Conservation (phyloP, 2,113 vertebrate species). For the Taurulus bubalis region DNA sequence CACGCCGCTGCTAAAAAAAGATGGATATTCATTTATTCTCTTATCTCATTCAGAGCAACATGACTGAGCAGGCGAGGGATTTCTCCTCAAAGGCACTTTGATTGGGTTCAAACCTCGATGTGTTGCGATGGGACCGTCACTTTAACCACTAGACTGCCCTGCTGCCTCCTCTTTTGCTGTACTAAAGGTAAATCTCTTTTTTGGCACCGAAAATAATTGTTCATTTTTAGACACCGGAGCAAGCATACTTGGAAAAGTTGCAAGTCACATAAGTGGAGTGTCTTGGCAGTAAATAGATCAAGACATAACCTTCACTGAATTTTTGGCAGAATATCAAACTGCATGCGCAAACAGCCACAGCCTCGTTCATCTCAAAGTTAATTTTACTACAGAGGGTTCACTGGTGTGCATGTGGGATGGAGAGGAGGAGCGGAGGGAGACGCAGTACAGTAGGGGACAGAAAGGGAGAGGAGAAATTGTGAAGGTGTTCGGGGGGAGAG, state of each 20-base stretch:
- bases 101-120: conserved; percentile 31
- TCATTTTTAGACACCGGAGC: conserved; percentile 42
- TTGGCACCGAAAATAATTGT: conserved; percentile 8
- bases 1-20: conserved; percentile 12
- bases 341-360: conserved; percentile 43
- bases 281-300: conserved; percentile 62
- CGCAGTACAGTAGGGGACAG: conserved; percentile 41
- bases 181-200: conserved; percentile 39
- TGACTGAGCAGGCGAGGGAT: conserved; percentile 41
- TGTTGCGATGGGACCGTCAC: conserved; percentile 25
- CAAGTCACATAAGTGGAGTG: conserved; percentile 34
- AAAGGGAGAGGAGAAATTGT: conserved; percentile 48
- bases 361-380: conserved; percentile 74
- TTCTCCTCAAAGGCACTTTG: conserved; percentile 36
- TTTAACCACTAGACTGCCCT: conserved; percentile 1
- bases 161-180: conserved; percentile 26
- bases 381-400: conserved; percentile 71
- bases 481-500: conserved; percentile 44
- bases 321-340: conserved; percentile 63
- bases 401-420: conserved; percentile 58
- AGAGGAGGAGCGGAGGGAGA: conserved; percentile 32
- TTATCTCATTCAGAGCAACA: conserved; percentile 40
- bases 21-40: conserved; percentile 11
- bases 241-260: conserved; percentile 31
- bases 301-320: conserved; percentile 62